Evolutionary conservation across 2,888 invertebrate species (phyloP).

Genomic region (Orthonevra nobilis): DNA sequence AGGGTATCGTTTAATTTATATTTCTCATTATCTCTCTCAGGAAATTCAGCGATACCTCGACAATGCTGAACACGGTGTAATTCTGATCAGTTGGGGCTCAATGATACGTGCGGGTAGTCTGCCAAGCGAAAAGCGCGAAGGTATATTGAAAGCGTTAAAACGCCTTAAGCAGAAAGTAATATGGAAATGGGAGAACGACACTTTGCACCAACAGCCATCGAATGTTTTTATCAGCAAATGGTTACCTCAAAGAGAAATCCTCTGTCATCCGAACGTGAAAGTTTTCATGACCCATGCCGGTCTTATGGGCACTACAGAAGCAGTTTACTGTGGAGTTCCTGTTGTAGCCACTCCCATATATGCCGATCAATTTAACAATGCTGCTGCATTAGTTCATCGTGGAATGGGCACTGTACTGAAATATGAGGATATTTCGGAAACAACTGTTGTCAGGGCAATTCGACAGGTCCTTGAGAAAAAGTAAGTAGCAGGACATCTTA

Average conservation of each 20-base stretch:
- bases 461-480: slow-evolving; percentile 79
- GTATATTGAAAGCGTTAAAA: slow-evolving; percentile 82
- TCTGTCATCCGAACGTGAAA: slow-evolving; percentile 87
- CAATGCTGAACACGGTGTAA: slow-evolving; percentile 83
- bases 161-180: slow-evolving; percentile 83
- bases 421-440: slow-evolving; percentile 81
- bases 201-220: slow-evolving; percentile 82
- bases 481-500: slow-evolving; percentile 80
- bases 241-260: slow-evolving; percentile 87
- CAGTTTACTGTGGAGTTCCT: slow-evolving; percentile 84
- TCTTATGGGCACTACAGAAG: slow-evolving; percentile 86
- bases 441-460: slow-evolving; percentile 81
- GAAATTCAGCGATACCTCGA: slow-evolving; percentile 83
- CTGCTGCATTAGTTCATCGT: slow-evolving; percentile 81
- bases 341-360: slow-evolving; percentile 85
- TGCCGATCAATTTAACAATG: slow-evolving; percentile 85
- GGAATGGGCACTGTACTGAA: slow-evolving; percentile 82
- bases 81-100: slow-evolving; percentile 87
- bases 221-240: slow-evolving; percentile 85
- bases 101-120: slow-evolving; percentile 84
- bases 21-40: too few relatives aligned
- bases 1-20: too few relatives aligned
- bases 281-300: slow-evolving; percentile 88
- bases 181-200: slow-evolving; percentile 87
- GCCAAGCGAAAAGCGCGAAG: slow-evolving; percentile 81